A percentile compares a stretch with the other conserved stretches of the same genome.
phyloP scores from a whole-genome alignment of 2,888 invertebrate species.

The Drosophila glabriapex region DNA sequence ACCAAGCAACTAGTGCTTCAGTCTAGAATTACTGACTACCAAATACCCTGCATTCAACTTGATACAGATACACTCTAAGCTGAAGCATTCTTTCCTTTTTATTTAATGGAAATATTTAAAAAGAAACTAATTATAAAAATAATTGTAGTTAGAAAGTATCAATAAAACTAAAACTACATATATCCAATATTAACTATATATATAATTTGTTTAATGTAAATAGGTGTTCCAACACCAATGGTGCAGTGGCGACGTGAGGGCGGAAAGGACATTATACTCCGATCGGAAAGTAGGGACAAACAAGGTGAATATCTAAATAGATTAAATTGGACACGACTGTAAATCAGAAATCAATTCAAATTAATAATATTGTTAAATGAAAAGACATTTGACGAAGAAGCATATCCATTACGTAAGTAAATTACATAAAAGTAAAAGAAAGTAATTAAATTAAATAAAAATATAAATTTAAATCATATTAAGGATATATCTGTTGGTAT shows the following conservation, averaged over 20 bases:
- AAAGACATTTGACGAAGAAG: background rate
- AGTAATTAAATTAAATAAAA: background rate
- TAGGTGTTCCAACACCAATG: constrained; percentile 91
- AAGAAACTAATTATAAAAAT: background rate
- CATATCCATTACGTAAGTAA: background rate
- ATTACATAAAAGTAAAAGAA: background rate
- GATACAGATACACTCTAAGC: background rate
- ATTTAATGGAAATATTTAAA: background rate
- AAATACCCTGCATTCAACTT: background rate
- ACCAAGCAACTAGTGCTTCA: background rate
- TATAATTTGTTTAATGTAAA: background rate
- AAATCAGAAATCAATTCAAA: background rate
- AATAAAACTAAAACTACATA: background rate
- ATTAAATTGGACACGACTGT: background rate
- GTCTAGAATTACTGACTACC: background rate
- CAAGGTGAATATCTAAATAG: constrained; percentile 86
- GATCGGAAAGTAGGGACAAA: constrained; percentile 90
- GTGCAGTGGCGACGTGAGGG: constrained; percentile 92
- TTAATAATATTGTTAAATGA: background rate
- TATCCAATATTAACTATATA: background rate
- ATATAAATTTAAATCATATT: background rate
- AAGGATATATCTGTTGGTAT: background rate
- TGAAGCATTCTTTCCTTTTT: background rate
- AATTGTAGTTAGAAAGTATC: background rate
- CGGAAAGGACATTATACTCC: constrained; percentile 90